These are phyloP conservation scores for Diadegma fenestrale DNA, from an alignment of 2,888 invertebrate species.

Conservation along the genomic window DNA sequence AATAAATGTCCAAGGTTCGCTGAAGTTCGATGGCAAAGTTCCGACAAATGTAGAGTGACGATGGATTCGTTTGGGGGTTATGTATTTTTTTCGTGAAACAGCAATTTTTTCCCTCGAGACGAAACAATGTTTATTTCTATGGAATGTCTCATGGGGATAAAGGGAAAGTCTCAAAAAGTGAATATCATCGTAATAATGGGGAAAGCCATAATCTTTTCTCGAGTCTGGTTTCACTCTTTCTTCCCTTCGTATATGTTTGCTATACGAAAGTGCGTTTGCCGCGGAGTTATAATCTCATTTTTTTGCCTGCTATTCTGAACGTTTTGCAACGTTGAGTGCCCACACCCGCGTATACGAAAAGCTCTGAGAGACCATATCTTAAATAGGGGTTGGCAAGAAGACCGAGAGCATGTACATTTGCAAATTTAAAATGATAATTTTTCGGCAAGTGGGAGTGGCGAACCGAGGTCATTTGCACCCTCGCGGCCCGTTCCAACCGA, in stretches of 20 bases:
- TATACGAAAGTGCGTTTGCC: slow-evolving; percentile 30
- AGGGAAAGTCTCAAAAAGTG: slow-evolving; percentile 73
- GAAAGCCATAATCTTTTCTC: slow-evolving; percentile 77
- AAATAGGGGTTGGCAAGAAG: slow-evolving; percentile 72
- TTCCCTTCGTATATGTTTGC: slow-evolving; percentile 50
- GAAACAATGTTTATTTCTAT: slow-evolving; percentile 62
- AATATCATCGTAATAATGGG: slow-evolving; percentile 81
- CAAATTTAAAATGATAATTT: slow-evolving; percentile 82
- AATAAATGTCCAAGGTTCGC: too few relatives aligned
- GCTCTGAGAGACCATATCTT: slow-evolving; percentile 67
- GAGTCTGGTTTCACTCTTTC: slow-evolving; percentile 70
- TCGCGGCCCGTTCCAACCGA: slow-evolving; percentile 66
- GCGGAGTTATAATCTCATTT: slow-evolving; percentile 46
- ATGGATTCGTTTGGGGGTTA: too few relatives aligned
- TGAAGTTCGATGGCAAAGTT: too few relatives aligned
- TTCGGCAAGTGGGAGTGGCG: slow-evolving; percentile 73
- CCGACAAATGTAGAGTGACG: too few relatives aligned
- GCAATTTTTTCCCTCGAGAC: background rate
- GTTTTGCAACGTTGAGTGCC: slow-evolving; percentile 40
- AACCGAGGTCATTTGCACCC: slow-evolving; percentile 77
- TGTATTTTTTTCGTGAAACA: too few relatives aligned
- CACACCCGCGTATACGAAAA: background rate
- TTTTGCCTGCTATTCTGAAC: slow-evolving; percentile 53
- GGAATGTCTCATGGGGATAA: slow-evolving; percentile 70
- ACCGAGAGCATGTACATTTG: slow-evolving; percentile 76